A percentile compares a stretch with the other conserved stretches of the same genome.
Conservation (phyloP, 1,140 invertebrate genomes). For the Temnothorax nylanderi region DNA sequence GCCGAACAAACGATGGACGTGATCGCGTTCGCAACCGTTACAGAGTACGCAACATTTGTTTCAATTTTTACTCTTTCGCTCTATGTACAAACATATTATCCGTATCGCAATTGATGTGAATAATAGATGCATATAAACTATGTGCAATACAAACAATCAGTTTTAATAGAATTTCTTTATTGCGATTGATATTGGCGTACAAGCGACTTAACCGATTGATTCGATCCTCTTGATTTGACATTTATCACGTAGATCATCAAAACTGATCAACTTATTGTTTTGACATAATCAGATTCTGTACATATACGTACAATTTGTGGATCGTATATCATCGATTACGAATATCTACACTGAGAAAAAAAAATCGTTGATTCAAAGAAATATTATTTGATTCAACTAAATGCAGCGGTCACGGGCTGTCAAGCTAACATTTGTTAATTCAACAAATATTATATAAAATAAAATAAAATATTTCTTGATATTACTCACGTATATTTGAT, state of each 20-base stretch:
- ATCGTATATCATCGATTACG: background rate
- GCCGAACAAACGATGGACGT: constrained; percentile 58
- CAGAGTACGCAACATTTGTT: constrained; percentile 37
- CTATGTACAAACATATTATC: background rate
- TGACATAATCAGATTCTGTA: background rate
- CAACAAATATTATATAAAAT: too few relatives aligned
- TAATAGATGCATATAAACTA: constrained; percentile 18
- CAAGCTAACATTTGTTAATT: too few relatives aligned
- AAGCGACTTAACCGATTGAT: constrained; percentile 2
- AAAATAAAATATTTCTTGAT: too few relatives aligned
- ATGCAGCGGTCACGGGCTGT: too few relatives aligned
- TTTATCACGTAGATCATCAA: background rate
- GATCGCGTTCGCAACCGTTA: constrained; percentile 42
- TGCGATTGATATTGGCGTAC: background rate
- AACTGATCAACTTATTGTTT: background rate
- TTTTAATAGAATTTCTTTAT: constrained; percentile 36
- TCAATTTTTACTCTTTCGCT: constrained; percentile 13
- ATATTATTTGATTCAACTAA: too few relatives aligned
- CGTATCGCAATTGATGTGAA: background rate
- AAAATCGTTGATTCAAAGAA: too few relatives aligned
- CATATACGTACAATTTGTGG: background rate
- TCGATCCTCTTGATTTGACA: background rate
- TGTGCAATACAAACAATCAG: background rate
- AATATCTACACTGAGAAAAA: too few relatives aligned
- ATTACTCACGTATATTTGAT: too few relatives aligned